These are phyloP conservation scores for Xestoiulus laeticollis DNA, from an alignment of 2,888 invertebrate species.

Conservation along the genomic window DNA sequence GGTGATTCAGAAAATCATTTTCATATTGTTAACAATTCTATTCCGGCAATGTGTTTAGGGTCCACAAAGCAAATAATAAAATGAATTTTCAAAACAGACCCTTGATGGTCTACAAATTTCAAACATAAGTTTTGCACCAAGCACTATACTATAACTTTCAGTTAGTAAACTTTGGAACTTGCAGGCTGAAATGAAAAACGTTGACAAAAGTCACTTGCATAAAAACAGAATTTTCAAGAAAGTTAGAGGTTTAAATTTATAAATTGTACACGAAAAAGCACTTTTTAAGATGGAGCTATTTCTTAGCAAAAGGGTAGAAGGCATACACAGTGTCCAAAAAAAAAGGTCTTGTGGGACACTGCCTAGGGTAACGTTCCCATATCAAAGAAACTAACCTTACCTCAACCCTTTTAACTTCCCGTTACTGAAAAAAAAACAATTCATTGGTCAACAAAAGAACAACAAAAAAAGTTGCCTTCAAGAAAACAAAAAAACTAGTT, in stretches of 20 bases:
- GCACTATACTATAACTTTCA: too few relatives aligned
- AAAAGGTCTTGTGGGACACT: neutral
- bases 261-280: constrained; percentile 43
- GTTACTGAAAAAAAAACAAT: neutral
- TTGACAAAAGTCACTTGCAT: neutral
- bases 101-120: too few relatives aligned
- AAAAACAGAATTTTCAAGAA: neutral
- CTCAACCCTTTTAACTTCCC: constrained; percentile 35
- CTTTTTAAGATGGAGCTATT: neutral
- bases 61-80: too few relatives aligned
- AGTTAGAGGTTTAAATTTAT: neutral
- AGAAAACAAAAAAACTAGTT: neutral
- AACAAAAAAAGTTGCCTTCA: neutral
- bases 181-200: neutral
- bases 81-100: too few relatives aligned
- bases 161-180: too few relatives aligned
- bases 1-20: too few relatives aligned
- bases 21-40: too few relatives aligned
- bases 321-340: neutral
- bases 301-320: neutral
- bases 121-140: too few relatives aligned
- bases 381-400: neutral
- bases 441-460: neutral
- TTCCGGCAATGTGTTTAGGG: too few relatives aligned
- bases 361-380: neutral